Evolutionary conservation across 2,888 invertebrate species (phyloP).

Genomic region (Abscondita cerata): DNA sequence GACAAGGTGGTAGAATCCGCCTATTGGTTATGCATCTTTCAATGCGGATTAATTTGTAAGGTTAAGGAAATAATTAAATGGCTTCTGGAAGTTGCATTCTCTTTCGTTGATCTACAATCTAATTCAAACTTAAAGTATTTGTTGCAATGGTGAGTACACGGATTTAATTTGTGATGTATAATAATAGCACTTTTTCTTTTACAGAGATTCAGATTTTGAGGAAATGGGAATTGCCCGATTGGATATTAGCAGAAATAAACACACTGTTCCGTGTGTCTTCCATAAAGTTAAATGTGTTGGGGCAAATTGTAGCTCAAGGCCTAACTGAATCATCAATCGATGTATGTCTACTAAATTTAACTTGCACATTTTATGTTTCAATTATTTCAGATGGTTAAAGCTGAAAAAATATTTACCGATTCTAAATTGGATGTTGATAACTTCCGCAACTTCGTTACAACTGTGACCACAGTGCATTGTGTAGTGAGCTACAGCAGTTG

Average conservation of each 20-base stretch:
- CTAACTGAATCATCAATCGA: constrained; percentile 56
- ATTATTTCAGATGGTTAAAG: constrained; percentile 69
- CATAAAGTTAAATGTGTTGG: constrained; percentile 72
- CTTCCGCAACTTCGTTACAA: constrained; percentile 72
- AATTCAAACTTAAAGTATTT: no score
- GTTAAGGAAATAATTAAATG: no score
- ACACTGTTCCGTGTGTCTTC: constrained; percentile 76
- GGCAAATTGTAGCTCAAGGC: constrained; percentile 68
- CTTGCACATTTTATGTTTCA: no score
- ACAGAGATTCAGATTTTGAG: constrained; percentile 82
- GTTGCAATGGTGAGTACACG: no score
- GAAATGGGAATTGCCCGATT: constrained; percentile 86
- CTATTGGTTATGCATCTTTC: no score
- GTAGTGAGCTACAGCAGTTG: constrained; percentile 80
- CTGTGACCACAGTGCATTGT: constrained; percentile 69
- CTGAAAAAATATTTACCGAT: constrained; percentile 69
- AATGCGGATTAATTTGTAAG: no score
- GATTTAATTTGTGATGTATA: no score
- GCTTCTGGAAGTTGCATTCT: no score
- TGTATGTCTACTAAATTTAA: constrained; percentile 61
- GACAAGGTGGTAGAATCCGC: no score
- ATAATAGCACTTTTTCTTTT: no score
- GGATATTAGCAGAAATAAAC: constrained; percentile 83
- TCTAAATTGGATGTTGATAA: constrained; percentile 69
- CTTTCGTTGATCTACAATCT: no score